Conservation (phyloP, 2,888 invertebrate genomes). For the Blastobasis adustella region DNA sequence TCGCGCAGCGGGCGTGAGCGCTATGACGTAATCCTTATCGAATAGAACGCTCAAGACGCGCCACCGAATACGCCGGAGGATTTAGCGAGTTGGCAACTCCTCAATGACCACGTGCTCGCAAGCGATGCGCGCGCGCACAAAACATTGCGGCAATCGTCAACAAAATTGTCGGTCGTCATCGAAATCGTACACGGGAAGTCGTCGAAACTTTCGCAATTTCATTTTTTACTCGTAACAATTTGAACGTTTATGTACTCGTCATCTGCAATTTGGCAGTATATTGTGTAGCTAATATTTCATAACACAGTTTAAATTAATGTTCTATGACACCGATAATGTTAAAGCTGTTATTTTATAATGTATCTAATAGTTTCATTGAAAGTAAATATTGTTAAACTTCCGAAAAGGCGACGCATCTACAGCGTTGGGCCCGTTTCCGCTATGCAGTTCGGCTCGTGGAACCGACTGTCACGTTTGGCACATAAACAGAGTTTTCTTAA, state of each 20-base stretch:
- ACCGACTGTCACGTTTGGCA: conserved; percentile 10
- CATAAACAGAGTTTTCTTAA: conserved; percentile 21
- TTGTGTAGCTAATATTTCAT: too few species aligned
- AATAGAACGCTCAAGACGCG: conserved; percentile 10
- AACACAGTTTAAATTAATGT: too few species aligned
- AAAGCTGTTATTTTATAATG: too few species aligned
- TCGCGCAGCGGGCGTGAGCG: conserved; percentile 2
- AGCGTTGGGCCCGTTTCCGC: too few species aligned
- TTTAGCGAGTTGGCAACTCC: conserved; percentile 54
- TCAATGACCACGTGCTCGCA: conserved; percentile 51
- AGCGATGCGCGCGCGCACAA: conserved; percentile 21
- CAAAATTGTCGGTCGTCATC: conserved; percentile 4
- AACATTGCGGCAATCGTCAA: conserved; percentile 7
- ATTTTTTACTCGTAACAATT: too few species aligned
- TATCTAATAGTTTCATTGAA: too few species aligned
- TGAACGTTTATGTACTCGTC: too few species aligned
- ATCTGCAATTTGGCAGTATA: too few species aligned
- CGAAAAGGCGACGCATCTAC: too few species aligned
- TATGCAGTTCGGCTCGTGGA: not conserved
- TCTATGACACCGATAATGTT: too few species aligned
- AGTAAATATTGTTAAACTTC: too few species aligned
- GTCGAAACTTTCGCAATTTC: not conserved
- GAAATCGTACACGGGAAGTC: conserved; percentile 9
- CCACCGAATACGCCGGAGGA: conserved; percentile 5
- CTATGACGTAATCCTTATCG: conserved; percentile 10